Evolutionary conservation across 2,113 vertebrate genomes (phyloP), one percentile per base, ranked within the genome.

Genomic region (Phalacrocorax carbo): DNA sequence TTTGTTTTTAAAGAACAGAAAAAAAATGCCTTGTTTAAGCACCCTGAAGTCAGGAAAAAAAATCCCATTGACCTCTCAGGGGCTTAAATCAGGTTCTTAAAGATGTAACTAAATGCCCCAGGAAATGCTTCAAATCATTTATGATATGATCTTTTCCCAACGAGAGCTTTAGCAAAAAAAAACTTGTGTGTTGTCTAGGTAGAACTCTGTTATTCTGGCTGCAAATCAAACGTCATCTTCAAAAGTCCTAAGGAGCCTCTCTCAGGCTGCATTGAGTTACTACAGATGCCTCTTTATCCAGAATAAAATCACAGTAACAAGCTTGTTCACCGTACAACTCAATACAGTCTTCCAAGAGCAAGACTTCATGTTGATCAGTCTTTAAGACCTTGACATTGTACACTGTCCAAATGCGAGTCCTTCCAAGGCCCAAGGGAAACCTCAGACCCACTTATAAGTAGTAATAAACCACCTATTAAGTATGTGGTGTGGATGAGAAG

Each of bases 171-270:
- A 90, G 62, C 23, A 68, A 82, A 79, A 42, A 92, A 92, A 69
- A 15, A 0, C 20, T 48, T 34, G 30, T 58, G 21, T 17, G 4
- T 51, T 16, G 1, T 71, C n/a, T 64, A 91, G 78, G 76, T 79
- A 17, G 42, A 86, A 90, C 51, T 60, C 79, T 83, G 13, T 26
- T 85, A 76, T 23, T 82, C 93, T 57, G 36, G 38, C 73, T 71
- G 61, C 72, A 78, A 97, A 97, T 71, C 83, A 95, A 96, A 96
- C 75, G 82, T 85, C 95, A 95, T 84, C 82, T 98, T 96, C 87
- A 85, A 91, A 97, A 98, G 95, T 95, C 91, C 90, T 69, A 90
- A 98, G 95, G 96, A 97, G 96, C 95, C 97, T 98, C 97, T 97
- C 97, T 97, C 96, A 96, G 98, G 98, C 95, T 82, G 60, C 54